Base-by-base conservation (phyloP, 2,888 invertebrate species). In the Blomia tropicalis region DNA sequence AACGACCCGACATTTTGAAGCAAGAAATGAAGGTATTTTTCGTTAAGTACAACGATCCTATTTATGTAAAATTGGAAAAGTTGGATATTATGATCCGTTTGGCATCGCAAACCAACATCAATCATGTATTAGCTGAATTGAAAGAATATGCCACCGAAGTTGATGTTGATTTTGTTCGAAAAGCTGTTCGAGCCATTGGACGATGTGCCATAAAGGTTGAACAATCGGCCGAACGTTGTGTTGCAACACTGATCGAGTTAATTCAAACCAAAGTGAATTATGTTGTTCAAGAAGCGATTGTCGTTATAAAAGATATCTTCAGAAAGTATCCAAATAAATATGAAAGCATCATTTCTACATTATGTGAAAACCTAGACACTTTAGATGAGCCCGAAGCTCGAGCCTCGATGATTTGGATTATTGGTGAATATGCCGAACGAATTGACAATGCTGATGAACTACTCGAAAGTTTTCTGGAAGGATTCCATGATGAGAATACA, bases 1-100 rank as follows among this genome's bases (percentile, higher is more conserved):
- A 99, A 75, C 80, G 95, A 47, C 92, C 96, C 0, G 98, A 99
- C 65, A 96, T 99, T 69, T 77, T 99, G 53, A 98, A 98, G 74
- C 93, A 96, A 71, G 98, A 99, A 77, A 96, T 99, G 96, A 98
- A 98, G 80, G 91, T 90, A 60, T 99, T 98, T 78, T 98, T 98
- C 75, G 98, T 99, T 41, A 98, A 98, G 73, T 98, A 99, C 78
- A 99, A 98, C 75, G 98, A 99, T 77, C 98, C 98, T 0, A 99
- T 99, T 73, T 98, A 99, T 75, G 98, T 99, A 47, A 98, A 98
- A 74, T 79, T 98, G 66, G 98, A 98, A 75, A 98, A 98, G 73
- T 73, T 98, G 70, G 98, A 98, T 74, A 98, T 98, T 63, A 98
- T 98, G 96, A 99, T 99, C 71, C 83, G 98, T 19, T 78, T 99